phyloP scores from a whole-genome alignment of 2,888 invertebrate species.

The Drosophila greeni region DNA sequence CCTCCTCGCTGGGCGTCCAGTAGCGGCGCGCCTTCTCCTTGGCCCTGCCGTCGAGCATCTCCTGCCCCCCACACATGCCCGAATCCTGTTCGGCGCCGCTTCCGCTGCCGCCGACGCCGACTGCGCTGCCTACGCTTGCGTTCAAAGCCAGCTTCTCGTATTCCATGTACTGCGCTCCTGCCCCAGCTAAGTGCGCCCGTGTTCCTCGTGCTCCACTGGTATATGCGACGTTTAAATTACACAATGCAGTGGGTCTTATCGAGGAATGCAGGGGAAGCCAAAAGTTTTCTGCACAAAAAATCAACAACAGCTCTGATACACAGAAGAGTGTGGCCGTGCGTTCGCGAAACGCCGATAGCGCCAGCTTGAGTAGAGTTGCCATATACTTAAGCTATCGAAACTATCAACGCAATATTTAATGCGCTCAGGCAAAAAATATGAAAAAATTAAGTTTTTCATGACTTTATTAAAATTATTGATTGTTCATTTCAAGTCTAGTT shows the following conservation, averaged over 20 bases:
- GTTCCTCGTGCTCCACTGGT: not conserved
- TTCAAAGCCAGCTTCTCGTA: constrained; percentile 53
- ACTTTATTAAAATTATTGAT: too few species aligned
- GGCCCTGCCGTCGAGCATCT: constrained; percentile 58
- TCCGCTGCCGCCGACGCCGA: constrained; percentile 35
- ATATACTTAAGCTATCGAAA: not conserved
- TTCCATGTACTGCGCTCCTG: constrained; percentile 51
- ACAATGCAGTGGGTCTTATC: constrained; percentile 16
- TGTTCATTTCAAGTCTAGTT: too few species aligned
- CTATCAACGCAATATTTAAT: not conserved
- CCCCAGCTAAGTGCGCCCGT: not conserved
- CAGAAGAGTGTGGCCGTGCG: constrained; percentile 38
- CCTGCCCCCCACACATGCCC: constrained; percentile 60
- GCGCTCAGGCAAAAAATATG: too few species aligned
- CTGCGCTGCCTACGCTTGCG: constrained; percentile 40
- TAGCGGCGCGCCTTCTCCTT: constrained; percentile 73
- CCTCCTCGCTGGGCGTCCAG: constrained; percentile 75
- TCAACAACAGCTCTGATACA: constrained; percentile 57
- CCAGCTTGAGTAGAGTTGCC: not conserved
- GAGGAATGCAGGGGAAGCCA: constrained; percentile 30
- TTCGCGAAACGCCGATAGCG: not conserved
- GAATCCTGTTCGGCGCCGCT: constrained; percentile 37
- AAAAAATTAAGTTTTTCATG: too few species aligned
- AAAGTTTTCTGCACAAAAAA: constrained; percentile 58
- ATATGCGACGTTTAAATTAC: constrained; percentile 5